Conservation (phyloP, 2,113 vertebrate genomes). For the Chionodraco myersi region DNA sequence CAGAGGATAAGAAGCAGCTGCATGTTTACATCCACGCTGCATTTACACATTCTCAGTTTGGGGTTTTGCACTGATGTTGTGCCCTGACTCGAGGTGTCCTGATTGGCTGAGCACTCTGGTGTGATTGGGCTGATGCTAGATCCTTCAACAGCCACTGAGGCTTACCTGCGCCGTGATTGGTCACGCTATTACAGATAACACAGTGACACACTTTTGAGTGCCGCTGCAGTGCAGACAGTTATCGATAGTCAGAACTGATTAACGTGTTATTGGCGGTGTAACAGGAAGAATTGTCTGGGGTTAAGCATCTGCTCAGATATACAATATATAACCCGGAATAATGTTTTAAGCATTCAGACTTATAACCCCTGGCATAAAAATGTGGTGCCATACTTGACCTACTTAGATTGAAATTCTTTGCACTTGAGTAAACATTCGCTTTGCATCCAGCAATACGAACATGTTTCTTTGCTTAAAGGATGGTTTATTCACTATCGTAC, state of each 20-base stretch:
- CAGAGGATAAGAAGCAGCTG: conserved; percentile 13
- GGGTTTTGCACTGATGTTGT: conserved; percentile 23
- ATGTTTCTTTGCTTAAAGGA: neutral
- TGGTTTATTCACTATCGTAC: too few relatives aligned
- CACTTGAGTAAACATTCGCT: neutral
- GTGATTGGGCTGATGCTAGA: conserved; percentile 45
- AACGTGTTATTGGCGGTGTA: neutral
- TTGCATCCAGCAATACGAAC: neutral
- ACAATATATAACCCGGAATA: neutral
- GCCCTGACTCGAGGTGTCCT: neutral
- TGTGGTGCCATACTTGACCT: neutral
- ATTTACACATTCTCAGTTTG: conserved; percentile 21
- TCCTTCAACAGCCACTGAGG: conserved; percentile 8
- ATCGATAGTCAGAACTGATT: neutral
- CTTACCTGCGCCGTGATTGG: conserved; percentile 70
- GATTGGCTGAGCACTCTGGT: conserved; percentile 56
- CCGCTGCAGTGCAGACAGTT: conserved; percentile 4
- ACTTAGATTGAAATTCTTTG: conserved; percentile 24
- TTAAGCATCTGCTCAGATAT: neutral
- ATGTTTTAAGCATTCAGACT: neutral
- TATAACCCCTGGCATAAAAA: neutral
- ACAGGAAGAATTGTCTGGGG: neutral
- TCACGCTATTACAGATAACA: conserved; percentile 63
- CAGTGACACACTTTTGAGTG: conserved; percentile 73
- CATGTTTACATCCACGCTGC: conserved; percentile 25